These are phyloP conservation scores for Cydia strobilella DNA, from an alignment of 1,140 invertebrate genomes.

Conservation along the genomic window DNA sequence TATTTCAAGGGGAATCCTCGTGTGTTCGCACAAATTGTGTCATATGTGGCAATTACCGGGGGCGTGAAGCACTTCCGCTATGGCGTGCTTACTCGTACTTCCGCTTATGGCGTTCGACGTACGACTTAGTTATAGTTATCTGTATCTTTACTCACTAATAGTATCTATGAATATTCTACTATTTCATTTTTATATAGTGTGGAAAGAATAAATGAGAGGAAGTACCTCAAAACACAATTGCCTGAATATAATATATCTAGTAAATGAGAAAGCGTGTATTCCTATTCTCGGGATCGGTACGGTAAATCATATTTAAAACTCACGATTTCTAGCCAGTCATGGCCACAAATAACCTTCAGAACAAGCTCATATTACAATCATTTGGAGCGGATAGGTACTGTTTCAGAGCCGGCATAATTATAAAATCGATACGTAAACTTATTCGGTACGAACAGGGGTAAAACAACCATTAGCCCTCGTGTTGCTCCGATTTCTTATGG, in stretches of 20 bases:
- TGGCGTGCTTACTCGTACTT: not conserved
- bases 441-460: constrained; percentile 7
- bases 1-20: too few species aligned
- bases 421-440: constrained; percentile 11
- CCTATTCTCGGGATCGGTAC: too few species aligned
- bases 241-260: too few species aligned
- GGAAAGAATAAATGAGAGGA: too few species aligned
- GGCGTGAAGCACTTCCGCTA: not conserved
- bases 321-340: not conserved
- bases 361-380: not conserved
- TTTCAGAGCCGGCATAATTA: not conserved
- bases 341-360: not conserved
- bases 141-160: too few species aligned
- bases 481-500: constrained; percentile 1
- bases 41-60: not conserved
- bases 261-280: too few species aligned
- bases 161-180: too few species aligned
- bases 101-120: not conserved
- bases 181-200: too few species aligned
- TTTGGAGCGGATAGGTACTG: not conserved
- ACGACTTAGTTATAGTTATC: too few species aligned
- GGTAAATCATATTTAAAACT: not conserved
- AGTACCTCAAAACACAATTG: too few species aligned
- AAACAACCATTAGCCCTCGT: not conserved
- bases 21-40: not conserved